Percentiles rank a stretch among this genome's conserved stretches.
Conservation (phyloP, 2,888 invertebrate species). For the Oxycera nigricornis region DNA sequence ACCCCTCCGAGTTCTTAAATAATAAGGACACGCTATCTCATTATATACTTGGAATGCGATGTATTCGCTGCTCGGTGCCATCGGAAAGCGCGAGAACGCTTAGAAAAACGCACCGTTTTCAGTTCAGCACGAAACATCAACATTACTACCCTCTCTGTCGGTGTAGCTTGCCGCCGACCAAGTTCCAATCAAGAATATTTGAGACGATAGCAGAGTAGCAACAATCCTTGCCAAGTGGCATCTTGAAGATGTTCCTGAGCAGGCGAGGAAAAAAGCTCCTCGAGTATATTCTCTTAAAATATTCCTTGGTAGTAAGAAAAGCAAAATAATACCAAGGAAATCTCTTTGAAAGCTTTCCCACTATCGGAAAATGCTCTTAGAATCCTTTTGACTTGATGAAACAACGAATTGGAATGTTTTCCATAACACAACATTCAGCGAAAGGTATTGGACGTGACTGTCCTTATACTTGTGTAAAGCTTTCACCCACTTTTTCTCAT, state of each 20-base stretch:
- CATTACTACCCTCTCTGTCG: background rate
- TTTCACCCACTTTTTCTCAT: too few species aligned
- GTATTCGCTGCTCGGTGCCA: background rate
- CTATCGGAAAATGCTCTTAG: background rate
- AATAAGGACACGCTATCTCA: slow-evolving; percentile 4
- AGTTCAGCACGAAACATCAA: background rate
- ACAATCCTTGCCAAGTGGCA: background rate
- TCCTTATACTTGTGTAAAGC: too few species aligned
- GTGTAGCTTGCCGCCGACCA: background rate
- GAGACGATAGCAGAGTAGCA: background rate
- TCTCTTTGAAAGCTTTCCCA: slow-evolving; percentile 17
- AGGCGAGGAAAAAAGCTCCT: slow-evolving; percentile 16
- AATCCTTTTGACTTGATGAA: too few species aligned
- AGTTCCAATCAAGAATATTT: background rate
- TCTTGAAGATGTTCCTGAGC: slow-evolving; percentile 4
- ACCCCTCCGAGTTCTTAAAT: slow-evolving; percentile 14
- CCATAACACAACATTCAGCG: too few species aligned
- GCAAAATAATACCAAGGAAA: background rate
- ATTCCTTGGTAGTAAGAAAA: background rate
- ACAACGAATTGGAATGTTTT: too few species aligned
- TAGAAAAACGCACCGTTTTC: background rate
- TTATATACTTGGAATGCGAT: background rate
- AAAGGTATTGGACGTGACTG: too few species aligned
- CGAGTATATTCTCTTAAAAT: slow-evolving; percentile 18
- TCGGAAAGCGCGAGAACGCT: slow-evolving; percentile 2